Evolutionary conservation across 2,888 invertebrate species (phyloP), one percentile per base, ranked within the genome.

Genomic region (Nymphalis urticae): DNA sequence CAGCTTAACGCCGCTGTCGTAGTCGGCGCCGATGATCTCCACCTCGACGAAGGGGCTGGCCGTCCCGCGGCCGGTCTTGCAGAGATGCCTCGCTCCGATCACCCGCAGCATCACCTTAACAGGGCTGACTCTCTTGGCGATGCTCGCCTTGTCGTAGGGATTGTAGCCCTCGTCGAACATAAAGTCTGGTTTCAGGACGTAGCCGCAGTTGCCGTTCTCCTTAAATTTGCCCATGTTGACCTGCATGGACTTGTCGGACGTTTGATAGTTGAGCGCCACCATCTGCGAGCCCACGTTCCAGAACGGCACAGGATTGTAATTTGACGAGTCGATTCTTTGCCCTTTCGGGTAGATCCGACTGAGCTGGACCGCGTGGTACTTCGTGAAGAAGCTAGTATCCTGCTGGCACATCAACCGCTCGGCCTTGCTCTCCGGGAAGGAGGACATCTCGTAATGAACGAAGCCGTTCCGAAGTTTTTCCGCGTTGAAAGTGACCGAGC

Each of bases 231-330:
- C 98, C 83, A 97, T 96, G 88, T 99, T 99, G 13, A 99, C 83
- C 87, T 99, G 99, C 98, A 99, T 99, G 16, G 97, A 94, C 81
- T 97, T 97, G 85, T 99, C 99, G 72, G 95, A 94, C 0, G 99
- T 99, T 88, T 99, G 99, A 87, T 98, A 99, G 89, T 99, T 99
- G 5, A 99, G 91, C 0, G 99, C 99, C 0, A 98, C 97, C 98
- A 99, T 97, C 88, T 99, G 99, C 60, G 97, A 97, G 1, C 98
- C 99, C 16, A 95, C 95, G 85, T 98, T 98, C 99, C 99, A 99
- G 90, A 98, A 96, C 1, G 97, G 95, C 8, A 97, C 94, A 0
- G 99, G 99, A 90, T 97, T 97, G 86, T 98, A 99, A 91, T 99
- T 99, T 0, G 98, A 98, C 0, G 99, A 99, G 82, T 99, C 99